phyloP scores from a whole-genome alignment of 1,140 invertebrate genomes.

The Macrocentrus cingulum region DNA sequence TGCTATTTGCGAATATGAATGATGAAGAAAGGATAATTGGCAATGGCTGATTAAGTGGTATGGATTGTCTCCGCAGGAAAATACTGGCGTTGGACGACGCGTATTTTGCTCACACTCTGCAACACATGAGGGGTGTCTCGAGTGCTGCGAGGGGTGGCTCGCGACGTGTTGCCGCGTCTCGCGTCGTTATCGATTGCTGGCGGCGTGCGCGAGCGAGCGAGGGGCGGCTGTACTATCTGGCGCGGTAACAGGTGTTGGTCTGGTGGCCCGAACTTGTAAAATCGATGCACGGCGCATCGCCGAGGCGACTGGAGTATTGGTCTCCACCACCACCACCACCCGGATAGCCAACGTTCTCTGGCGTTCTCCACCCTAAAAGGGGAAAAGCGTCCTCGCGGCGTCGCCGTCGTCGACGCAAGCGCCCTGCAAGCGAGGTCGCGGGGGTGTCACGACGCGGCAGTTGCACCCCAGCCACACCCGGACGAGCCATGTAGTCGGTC shows the following conservation, averaged over 20 bases:
- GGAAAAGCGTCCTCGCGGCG: neutral
- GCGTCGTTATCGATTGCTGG: conserved; percentile 31
- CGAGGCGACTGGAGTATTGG: conserved; percentile 22
- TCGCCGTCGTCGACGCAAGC: conserved; percentile 38
- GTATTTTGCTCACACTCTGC: conserved; percentile 1
- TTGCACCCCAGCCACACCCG: conserved; percentile 60
- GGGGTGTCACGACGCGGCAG: conserved; percentile 46
- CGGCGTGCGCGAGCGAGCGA: conserved; percentile 1
- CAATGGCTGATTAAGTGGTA: too few species aligned
- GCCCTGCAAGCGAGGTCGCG: conserved; percentile 36
- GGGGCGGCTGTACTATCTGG: conserved; percentile 23
- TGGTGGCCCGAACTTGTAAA: conserved; percentile 47
- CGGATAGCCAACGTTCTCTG: neutral
- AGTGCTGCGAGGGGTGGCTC: conserved; percentile 20
- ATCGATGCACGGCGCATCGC: conserved; percentile 42
- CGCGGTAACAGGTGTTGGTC: conserved; percentile 54
- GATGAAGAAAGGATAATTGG: too few species aligned
- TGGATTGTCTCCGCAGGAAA: too few species aligned
- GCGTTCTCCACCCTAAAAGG: neutral
- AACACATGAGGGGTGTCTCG: conserved; percentile 8
- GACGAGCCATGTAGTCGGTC: conserved; percentile 59
- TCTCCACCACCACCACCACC: conserved; percentile 10
- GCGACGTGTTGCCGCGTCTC: conserved; percentile 27
- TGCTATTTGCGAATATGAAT: too few species aligned
- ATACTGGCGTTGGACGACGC: too few species aligned